These are phyloP conservation scores for Gobius niger DNA, from an alignment of 2,113 vertebrate species.

Conservation along the genomic window DNA sequence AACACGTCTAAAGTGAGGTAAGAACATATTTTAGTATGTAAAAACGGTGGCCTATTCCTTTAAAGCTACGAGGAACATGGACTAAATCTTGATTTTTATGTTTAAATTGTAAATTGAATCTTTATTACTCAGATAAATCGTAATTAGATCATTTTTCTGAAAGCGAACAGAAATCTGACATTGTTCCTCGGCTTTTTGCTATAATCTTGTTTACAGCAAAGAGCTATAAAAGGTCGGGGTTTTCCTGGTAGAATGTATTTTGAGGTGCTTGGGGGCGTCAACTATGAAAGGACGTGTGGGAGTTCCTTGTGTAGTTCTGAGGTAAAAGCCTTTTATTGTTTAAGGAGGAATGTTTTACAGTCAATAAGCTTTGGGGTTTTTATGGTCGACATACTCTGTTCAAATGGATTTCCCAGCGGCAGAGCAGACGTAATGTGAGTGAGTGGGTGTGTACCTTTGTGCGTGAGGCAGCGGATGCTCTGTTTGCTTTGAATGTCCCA, in stretches of 20 bases:
- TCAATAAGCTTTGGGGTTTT: neutral
- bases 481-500: constrained; percentile 98
- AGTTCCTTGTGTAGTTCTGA: neutral
- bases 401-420: neutral
- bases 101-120: too few relatives aligned
- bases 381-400: neutral
- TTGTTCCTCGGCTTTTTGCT: neutral
- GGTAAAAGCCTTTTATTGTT: neutral
- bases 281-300: neutral
- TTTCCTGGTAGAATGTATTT: constrained; percentile 1
- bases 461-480: constrained; percentile 84
- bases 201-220: neutral
- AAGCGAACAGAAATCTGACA: neutral
- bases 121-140: too few relatives aligned
- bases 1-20: too few relatives aligned
- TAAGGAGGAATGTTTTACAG: neutral
- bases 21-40: too few relatives aligned
- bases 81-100: too few relatives aligned
- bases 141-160: too few relatives aligned
- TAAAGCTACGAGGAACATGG: too few relatives aligned
- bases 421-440: neutral
- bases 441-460: constrained; percentile 82
- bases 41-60: too few relatives aligned
- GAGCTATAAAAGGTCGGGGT: neutral
- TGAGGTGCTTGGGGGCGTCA: neutral